Conservation (phyloP, 2,113 vertebrate genomes). For the Cavia aperea region DNA sequence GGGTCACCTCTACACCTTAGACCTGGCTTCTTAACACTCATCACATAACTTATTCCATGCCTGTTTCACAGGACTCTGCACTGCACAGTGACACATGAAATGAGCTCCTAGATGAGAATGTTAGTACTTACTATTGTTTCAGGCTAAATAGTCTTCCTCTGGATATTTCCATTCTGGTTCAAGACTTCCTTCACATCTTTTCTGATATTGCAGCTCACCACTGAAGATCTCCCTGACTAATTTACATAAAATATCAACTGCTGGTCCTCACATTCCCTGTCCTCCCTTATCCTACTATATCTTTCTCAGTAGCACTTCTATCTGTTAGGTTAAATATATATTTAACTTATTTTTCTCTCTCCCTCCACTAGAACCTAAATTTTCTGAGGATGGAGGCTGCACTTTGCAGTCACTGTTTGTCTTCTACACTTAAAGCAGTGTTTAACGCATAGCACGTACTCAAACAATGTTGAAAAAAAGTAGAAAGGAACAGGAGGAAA, state of each 20-base stretch:
- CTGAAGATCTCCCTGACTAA: neutral
- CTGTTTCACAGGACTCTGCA: neutral
- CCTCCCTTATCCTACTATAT: neutral
- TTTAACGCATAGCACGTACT: neutral
- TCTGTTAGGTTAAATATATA: neutral
- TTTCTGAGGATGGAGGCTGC: neutral
- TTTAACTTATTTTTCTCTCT: constrained; percentile 20
- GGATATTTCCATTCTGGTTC: neutral
- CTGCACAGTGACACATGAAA: neutral
- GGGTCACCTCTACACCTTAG: neutral
- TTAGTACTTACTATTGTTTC: neutral
- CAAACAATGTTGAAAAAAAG: constrained; percentile 8
- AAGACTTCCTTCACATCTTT: constrained; percentile 6
- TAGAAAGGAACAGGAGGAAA: neutral
- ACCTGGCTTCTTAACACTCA: neutral
- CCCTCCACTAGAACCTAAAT: constrained; percentile 11
- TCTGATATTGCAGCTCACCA: constrained; percentile 4
- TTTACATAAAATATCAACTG: constrained; percentile 18
- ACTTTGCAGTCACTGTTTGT: constrained; percentile 5
- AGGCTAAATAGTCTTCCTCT: neutral
- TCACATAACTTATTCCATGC: constrained; percentile 1
- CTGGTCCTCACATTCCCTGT: neutral
- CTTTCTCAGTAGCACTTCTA: constrained; percentile 3
- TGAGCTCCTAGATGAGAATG: neutral
- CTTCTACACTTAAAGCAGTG: neutral